Evolutionary conservation across 2,797 vertebrate genomes (phyloP), one percentile per base, ranked within the genome.

Genomic region (Notamacropus eugenii): DNA sequence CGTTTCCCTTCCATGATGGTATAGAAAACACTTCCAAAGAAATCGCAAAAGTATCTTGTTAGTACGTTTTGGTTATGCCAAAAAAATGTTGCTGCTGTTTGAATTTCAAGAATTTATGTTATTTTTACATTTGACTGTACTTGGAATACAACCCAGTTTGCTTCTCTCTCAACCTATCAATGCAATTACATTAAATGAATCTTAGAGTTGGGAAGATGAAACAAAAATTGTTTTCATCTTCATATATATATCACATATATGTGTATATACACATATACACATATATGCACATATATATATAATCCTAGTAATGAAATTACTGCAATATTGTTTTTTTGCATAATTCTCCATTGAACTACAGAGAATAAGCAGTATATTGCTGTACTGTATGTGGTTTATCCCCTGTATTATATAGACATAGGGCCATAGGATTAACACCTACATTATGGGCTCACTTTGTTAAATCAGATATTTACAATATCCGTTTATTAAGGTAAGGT

Each of bases 31-130:
- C 46, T 93, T 10, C 2, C 29, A 46, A 96, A 93, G 34, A 91
- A 55, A 55, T 59, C 22, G 28, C 5, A 92, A 82, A 28, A 16
- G 22, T 34, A 3, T 40, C 67, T 82, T 46, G 40, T 74, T 31
- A 94, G 34, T 54, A 10, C 8, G 54, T 93, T 74, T 56, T 91
- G 40, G 14, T 95, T 95, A 93, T 90, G 90, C 46, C 92, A 91
- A 54, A 57, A 24, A 19, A 55, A 56, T 24, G 55, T 6, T 31
- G 29, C 3, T 27, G 74, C 46, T 46, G n/a, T 93, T 93, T 27
- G n/a, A 57, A 52, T 90, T n/a, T 22, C 57, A 2, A n/a, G 12
- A 91, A n/a, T 87, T 55, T 55, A 11, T 34, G 4, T 56, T 67
- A 46, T 82, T 95, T 96, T 34, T 90, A 90, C 29, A 54, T 56